Evolutionary conservation across 2,888 invertebrate genomes (phyloP).

Genomic region (Silvanus unidentatus): DNA sequence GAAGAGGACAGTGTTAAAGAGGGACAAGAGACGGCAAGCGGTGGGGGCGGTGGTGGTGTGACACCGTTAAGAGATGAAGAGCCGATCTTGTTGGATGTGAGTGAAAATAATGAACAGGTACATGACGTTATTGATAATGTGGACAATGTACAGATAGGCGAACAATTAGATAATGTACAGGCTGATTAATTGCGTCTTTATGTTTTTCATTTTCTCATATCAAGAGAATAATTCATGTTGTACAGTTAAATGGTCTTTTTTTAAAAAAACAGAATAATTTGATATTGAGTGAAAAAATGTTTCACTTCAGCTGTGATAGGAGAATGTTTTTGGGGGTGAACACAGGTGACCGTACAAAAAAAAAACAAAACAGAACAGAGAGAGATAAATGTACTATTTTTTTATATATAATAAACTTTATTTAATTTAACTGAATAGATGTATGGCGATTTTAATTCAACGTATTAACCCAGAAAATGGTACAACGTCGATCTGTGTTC

Average conservation of each 20-base stretch:
- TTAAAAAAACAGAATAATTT: no score
- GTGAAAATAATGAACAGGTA: not conserved
- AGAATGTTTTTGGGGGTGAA: conserved; percentile 41
- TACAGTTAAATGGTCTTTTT: no score
- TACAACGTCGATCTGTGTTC: conserved; percentile 51
- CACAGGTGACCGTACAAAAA: conserved; percentile 39
- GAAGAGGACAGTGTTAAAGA: conserved; percentile 6
- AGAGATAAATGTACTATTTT: conserved; percentile 7
- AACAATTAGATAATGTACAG: not conserved
- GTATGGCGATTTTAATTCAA: not conserved
- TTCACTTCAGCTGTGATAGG: conserved; percentile 40
- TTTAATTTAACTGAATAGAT: conserved; percentile 4
- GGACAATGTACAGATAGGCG: not conserved
- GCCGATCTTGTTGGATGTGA: not conserved
- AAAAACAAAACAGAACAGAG: no score
- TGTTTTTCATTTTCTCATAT: no score
- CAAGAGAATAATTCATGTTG: no score
- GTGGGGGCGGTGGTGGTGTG: conserved; percentile 20
- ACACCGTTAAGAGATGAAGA: conserved; percentile 24
- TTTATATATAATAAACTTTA: conserved; percentile 16
- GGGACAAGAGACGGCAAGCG: no score
- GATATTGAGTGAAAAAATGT: no score
- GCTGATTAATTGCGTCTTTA: not conserved
- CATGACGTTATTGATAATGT: not conserved
- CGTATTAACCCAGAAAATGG: conserved; percentile 5